Percentiles rank a stretch among this genome's conserved stretches.
phyloP scores from a whole-genome alignment of 30 jellyfish, hydroid and myxozoan species.

The Hydractinia symbiolongicarpus region DNA sequence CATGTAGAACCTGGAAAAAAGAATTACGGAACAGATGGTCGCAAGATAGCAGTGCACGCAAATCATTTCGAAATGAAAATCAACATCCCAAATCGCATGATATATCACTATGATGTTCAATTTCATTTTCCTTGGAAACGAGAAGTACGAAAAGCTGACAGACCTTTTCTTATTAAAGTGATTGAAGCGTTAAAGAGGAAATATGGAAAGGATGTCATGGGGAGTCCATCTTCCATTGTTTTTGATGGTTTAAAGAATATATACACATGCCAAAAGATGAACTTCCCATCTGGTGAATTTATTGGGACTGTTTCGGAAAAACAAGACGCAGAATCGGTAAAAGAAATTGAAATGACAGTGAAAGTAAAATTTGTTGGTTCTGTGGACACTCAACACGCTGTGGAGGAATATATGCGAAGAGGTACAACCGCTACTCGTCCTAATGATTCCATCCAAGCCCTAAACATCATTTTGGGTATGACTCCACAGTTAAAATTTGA shows the following conservation, averaged over 20 bases:
- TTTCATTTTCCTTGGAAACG: not conserved
- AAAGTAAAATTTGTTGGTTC: constrained; percentile 16
- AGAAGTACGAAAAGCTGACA: constrained; percentile 9
- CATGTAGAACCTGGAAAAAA: not conserved
- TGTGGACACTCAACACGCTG: constrained; percentile 26
- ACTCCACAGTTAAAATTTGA: constrained; percentile 41
- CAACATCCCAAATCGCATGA: constrained; percentile 35
- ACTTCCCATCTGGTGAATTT: constrained; percentile 12
- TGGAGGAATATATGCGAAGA: constrained; percentile 8
- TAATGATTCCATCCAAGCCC: constrained; percentile 39
- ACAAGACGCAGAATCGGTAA: constrained; percentile 2
- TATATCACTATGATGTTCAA: constrained; percentile 48
- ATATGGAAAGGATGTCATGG: constrained; percentile 15
- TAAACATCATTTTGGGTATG: constrained; percentile 47
- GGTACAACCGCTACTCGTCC: constrained; percentile 40
- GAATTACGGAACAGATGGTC: constrained; percentile 31
- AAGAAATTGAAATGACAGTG: constrained; percentile 23
- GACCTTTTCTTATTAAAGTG: constrained; percentile 16
- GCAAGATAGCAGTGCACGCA: constrained; percentile 34
- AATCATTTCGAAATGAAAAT: constrained; percentile 34
- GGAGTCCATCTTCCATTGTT: constrained; percentile 23
- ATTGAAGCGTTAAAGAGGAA: constrained; percentile 18
- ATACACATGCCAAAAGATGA: constrained; percentile 12
- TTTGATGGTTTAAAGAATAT: constrained; percentile 54
- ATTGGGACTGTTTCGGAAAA: not conserved